A percentile compares a stretch with the other conserved stretches of the same genome.
Conservation (phyloP, 2,888 invertebrate species). For the Troides helena region DNA sequence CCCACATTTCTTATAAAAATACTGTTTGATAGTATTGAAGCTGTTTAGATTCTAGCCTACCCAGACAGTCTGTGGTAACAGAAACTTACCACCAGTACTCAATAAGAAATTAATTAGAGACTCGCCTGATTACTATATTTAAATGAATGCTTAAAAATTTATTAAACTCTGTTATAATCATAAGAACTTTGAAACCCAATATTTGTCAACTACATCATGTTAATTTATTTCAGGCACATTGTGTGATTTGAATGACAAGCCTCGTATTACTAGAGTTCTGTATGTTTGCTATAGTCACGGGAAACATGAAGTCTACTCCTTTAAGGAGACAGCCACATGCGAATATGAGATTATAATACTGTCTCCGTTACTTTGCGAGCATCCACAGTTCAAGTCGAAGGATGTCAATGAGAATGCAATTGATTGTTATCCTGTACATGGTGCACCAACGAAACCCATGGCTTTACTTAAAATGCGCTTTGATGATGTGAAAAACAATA, state of each 20-base stretch:
- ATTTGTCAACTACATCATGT: neutral
- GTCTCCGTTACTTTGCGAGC: constrained; percentile 91
- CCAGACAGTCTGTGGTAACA: too few relatives aligned
- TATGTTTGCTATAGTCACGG: constrained; percentile 95
- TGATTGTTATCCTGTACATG: constrained; percentile 84
- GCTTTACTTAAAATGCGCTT: constrained; percentile 85
- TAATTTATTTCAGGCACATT: constrained; percentile 77
- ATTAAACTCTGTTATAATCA: too few relatives aligned
- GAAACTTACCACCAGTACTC: too few relatives aligned
- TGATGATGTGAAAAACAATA: constrained; percentile 85
- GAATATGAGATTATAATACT: constrained; percentile 95
- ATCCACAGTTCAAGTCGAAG: constrained; percentile 92
- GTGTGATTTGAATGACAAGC: constrained; percentile 94
- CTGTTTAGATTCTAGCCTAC: too few relatives aligned
- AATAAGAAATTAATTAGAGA: too few relatives aligned
- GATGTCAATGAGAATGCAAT: constrained; percentile 89
- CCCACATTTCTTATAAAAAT: too few relatives aligned
- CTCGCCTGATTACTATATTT: too few relatives aligned
- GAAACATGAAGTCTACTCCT: constrained; percentile 94
- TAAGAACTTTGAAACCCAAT: neutral
- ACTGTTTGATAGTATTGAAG: too few relatives aligned
- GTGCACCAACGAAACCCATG: constrained; percentile 85
- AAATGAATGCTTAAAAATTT: too few relatives aligned
- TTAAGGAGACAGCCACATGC: constrained; percentile 96
- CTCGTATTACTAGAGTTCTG: constrained; percentile 88